Base-by-base conservation (phyloP, 2,888 invertebrate species). In the Noctua pronuba region DNA sequence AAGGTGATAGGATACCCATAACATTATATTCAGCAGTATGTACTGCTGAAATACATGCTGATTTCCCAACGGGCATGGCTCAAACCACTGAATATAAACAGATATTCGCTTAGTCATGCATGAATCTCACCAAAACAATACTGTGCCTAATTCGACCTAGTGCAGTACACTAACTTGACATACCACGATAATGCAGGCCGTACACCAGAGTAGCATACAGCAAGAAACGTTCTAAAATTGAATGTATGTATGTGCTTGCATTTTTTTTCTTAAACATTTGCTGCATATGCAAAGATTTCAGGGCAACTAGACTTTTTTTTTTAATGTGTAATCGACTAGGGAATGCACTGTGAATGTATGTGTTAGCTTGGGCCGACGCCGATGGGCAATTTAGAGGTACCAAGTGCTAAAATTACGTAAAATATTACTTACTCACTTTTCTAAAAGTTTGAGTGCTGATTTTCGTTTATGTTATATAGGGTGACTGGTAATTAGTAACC, bases 51-150 rank as follows among this genome's bases (percentile, higher is more conserved):
- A 66, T 80, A 52, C 81, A 75, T 58, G 13, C 41, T 75, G 64
- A 80, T 75, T 80, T 80, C 75, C 75, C 69, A 52, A 44, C 49
- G 52, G 81, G 28, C 44, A 35, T 35, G 58, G 44, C 35, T 38
- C 65, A 70, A 16, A 70, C 65, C 69, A 80, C 58, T 80, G 69
- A 80, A 80, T 80, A 66, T 52, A 52, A 70, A 75, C 80, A 75
- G 58, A 69, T 58, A 65, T 70, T 44, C n/a, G 65, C 49, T 80
- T 52, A 52, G 35, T 28, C 49, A 80, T 80, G 75, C 81, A 80
- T 69, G 68, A 65, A n/a, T 49, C 28, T 49, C 41, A 28, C 28
- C 69, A 44, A 80, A 69, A 80, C 75, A 80, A 80, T 80, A 44
- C 49, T 28, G 79, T 28, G 28, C 55, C 74, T 80, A 75, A 80